Evolutionary conservation across 1,140 invertebrate genomes (phyloP), one percentile per base, ranked within the genome.

Genomic region (Wasmannia auropunctata): DNA sequence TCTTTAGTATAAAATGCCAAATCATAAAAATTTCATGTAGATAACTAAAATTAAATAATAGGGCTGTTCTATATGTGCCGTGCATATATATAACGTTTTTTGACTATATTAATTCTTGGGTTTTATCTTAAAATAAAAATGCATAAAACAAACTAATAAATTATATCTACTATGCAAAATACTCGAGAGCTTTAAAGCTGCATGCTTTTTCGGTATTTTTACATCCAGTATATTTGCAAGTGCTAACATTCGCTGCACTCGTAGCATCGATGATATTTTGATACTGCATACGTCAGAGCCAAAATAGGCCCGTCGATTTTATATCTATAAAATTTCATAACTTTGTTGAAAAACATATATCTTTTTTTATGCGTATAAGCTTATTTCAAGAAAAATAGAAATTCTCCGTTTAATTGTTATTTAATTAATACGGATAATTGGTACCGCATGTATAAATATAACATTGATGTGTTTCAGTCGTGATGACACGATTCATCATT

Each of bases 201-300:
- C 5, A 7, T 56, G n/a, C 2, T 8, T 22, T 79, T 70, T 56
- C 34, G 49, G 6, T 72, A 81, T 81, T 72, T 81, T 58, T 28
- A 58, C 28, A 72, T 81, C 25, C 40, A 43, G 43, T 58, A 51
- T 43, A 14, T n/a, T n/a, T 40, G 25, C 37, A 25, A 72, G 19
- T 37, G 65, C 14, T 74, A 28, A 83, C 25, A 56, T 25, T 43
- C 25, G 25, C 6, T 22, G 40, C 28, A 60, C 43, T 74, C 31
- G 65, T 56, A 56, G 11, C 34, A 70, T 81, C 49, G 19, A 3
- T 58, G 25, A 60, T 83, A 72, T 60, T 83, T 58, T 83, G 16
- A 56, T 46, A 40, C 43, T 60, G 19, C 19, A 31, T 34, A 60
- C 51, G 54, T 83, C 51, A 72, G 16, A 46, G 10, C 2, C 8